Evolutionary conservation across 1,140 invertebrate genomes (phyloP).

Genomic region (Chelonus insularis): DNA sequence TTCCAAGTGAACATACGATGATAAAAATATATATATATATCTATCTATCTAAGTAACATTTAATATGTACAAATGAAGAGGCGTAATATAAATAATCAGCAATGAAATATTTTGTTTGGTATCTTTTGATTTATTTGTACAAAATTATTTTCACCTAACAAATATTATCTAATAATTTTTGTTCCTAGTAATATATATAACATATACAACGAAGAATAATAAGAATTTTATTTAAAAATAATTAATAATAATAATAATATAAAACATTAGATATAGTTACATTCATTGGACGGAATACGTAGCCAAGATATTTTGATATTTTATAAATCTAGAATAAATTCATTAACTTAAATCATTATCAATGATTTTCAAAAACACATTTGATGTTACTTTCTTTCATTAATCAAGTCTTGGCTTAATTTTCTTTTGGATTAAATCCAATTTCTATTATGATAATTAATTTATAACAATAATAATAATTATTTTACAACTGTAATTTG

Average conservation of each 20-base stretch:
- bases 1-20: no score
- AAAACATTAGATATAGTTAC: constrained; percentile 29
- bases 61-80: not conserved
- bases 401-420: no score
- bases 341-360: not conserved
- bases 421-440: no score
- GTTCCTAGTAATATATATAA: constrained; percentile 35
- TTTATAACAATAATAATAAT: no score
- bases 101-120: not conserved
- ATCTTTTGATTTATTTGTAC: constrained; percentile 40
- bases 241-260: constrained; percentile 17
- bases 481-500: no score
- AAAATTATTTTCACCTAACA: constrained; percentile 40
- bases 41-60: not conserved
- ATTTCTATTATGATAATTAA: no score
- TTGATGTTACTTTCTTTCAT: no score
- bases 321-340: constrained; percentile 16
- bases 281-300: constrained; percentile 15
- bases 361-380: no score
- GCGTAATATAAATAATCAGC: not conserved
- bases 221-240: not conserved
- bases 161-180: constrained; percentile 25
- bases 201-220: constrained; percentile 32
- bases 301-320: constrained; percentile 22
- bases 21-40: not conserved